Evolutionary conservation across 2,888 invertebrate species (phyloP).

Genomic region (Dorcus parallelipipedus): DNA sequence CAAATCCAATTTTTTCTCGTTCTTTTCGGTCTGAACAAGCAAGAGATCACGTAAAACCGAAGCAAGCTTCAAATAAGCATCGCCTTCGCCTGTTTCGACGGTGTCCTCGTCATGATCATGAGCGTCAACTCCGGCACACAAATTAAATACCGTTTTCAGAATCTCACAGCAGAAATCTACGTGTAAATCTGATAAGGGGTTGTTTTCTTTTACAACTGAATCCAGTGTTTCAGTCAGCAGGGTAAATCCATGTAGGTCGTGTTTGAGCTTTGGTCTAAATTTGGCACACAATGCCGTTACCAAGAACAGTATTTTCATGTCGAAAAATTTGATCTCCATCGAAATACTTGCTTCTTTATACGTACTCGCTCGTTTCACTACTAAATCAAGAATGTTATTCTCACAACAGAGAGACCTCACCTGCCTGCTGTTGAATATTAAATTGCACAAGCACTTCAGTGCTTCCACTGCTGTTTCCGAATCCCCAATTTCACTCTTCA

Average conservation of each 20-base stretch:
- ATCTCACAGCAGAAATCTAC: conserved; percentile 68
- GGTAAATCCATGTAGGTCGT: conserved; percentile 66
- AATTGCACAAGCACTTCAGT: conserved; percentile 84
- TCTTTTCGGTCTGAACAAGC: conserved; percentile 54
- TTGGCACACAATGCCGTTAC: conserved; percentile 78
- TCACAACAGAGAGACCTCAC: conserved; percentile 59
- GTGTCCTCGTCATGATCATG: conserved; percentile 38
- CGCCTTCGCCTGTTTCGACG: conserved; percentile 64
- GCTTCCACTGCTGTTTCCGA: conserved; percentile 66
- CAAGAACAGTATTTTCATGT: conserved; percentile 84
- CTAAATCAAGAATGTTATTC: conserved; percentile 66
- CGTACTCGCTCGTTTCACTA: conserved; percentile 59
- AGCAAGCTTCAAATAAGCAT: conserved; percentile 69
- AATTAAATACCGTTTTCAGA: conserved; percentile 75
- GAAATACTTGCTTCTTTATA: conserved; percentile 57
- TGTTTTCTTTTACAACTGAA: conserved; percentile 53
- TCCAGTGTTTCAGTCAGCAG: conserved; percentile 67
- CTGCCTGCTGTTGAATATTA: conserved; percentile 72
- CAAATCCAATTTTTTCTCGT: conserved; percentile 64
- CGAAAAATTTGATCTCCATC: conserved; percentile 76
- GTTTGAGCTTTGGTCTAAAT: conserved; percentile 62
- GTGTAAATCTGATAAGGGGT: conserved; percentile 53
- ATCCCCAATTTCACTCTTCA: conserved; percentile 48
- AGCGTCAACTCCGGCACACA: conserved; percentile 54
- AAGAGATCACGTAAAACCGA: conserved; percentile 69